Base-by-base conservation (phyloP, 2,113 vertebrate species). In the Mustela nigripes region DNA sequence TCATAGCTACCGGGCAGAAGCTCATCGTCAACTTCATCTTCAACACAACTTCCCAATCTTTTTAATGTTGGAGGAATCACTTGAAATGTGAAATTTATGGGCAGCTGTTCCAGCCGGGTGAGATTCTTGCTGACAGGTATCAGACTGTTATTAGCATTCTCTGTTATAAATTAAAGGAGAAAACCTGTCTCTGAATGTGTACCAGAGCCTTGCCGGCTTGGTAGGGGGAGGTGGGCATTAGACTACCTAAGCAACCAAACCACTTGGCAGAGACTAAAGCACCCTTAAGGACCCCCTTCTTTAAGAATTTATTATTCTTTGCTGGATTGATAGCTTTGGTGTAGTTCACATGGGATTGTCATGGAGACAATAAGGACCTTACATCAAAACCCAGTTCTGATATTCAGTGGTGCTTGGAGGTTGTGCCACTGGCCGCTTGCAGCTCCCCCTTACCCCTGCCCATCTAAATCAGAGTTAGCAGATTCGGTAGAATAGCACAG, bases 91-190 rank as follows among this genome's bases (percentile, higher is more conserved):
- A 94, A 53, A 95, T 94, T 95, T 94, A 95, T 86, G 95, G 81
- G 74, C 71, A 73, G 80, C 62, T 85, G 31, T 91, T 97, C 39
- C 94, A 92, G 94, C 88, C 0, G 0, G 78, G 73, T 63, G 65
- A 97, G 84, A 85, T 45, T 97, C 90, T 56, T 95, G 91, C 87
- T 63, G 93, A 94, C 87, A 95, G 78, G 31, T 96, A 91, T 88
- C 74, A 97, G 81, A 83, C 74, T 92, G 81, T 65, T 91, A 95
- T 95, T 94, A 96, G 69, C 53, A 96, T 94, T 50, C 78, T 87
- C 45, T 92, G 86, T 84, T 95, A 96, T 73, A 92, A 96, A 94
- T 97, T 45, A 97, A 92, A 88, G 90, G 91, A 96, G 96, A 90
- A 21, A 33, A 39, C 58, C 53, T 63, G 21, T 88, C 92, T 95